Conservation (phyloP, 2,888 invertebrate genomes). For the Rotaria magnacalcarata region DNA sequence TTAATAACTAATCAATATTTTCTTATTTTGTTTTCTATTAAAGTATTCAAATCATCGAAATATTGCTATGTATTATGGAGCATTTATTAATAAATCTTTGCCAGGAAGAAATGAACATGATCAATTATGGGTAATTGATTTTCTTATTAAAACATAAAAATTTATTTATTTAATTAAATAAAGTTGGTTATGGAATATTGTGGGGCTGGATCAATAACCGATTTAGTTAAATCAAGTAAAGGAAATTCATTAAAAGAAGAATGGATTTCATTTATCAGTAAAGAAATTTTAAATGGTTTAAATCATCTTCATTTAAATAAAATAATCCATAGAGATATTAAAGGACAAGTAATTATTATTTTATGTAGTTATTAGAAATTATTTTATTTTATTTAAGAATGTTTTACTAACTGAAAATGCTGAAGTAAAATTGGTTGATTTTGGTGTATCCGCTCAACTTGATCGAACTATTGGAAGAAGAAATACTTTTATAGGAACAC, state of each 20-base stretch:
- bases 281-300: constrained; percentile 81
- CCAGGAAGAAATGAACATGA: constrained; percentile 85
- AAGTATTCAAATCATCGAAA: constrained; percentile 95
- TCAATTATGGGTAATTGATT: constrained; percentile 73
- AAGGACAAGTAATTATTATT: constrained; percentile 59
- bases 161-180: constrained; percentile 51
- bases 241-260: constrained; percentile 96
- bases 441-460: constrained; percentile 96
- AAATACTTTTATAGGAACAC: constrained; percentile 90
- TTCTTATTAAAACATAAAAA: background rate
- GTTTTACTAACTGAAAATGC: constrained; percentile 98
- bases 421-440: constrained; percentile 99
- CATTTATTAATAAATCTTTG: constrained; percentile 97
- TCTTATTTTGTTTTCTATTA: constrained; percentile 33
- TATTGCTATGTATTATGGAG: constrained; percentile 99
- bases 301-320: constrained; percentile 96
- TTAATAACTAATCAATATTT: too few relatives aligned
- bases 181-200: constrained; percentile 98
- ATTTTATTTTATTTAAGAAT: constrained; percentile 63
- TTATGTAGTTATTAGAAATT: background rate
- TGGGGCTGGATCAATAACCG: constrained; percentile 96
- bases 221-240: constrained; percentile 95
- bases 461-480: constrained; percentile 96
- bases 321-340: constrained; percentile 98
- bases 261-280: constrained; percentile 98